Percentiles rank a stretch among this genome's conserved stretches.
These are phyloP conservation scores for Babylonia areolata DNA, from an alignment of 1,140 invertebrate species.

Conservation along the genomic window DNA sequence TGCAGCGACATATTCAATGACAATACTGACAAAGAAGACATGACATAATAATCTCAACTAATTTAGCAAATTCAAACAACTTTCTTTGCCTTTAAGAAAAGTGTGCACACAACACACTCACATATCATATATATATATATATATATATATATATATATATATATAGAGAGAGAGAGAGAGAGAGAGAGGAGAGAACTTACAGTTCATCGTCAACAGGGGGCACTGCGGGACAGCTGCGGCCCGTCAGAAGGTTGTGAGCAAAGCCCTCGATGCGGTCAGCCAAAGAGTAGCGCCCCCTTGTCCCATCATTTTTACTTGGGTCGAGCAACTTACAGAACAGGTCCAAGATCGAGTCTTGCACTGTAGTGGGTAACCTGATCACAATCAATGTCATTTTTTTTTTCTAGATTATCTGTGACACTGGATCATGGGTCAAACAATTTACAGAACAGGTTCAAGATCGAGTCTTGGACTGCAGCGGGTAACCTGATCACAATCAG, in stretches of 20 bases:
- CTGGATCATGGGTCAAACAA: conserved; percentile 64
- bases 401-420: too few species aligned
- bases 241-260: conserved; percentile 62
- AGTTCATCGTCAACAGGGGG: conserved; percentile 18
- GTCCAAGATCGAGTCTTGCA: conserved; percentile 51
- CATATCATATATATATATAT: neutral
- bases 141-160: neutral
- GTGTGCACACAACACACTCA: neutral
- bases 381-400: too few species aligned
- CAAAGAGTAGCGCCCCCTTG: conserved; percentile 59
- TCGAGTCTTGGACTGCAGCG: conserved; percentile 46
- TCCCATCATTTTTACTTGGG: conserved; percentile 62
- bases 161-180: neutral
- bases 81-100: neutral
- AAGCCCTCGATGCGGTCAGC: conserved; percentile 59
- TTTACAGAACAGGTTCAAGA: conserved; percentile 63
- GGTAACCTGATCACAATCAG: conserved; percentile 56
- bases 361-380: conserved; percentile 57
- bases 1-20: too few species aligned
- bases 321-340: conserved; percentile 67
- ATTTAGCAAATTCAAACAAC: too few species aligned
- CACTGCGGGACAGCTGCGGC: conserved; percentile 54
- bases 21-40: too few species aligned
- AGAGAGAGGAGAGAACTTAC: neutral
- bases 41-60: too few species aligned